These are phyloP conservation scores for Semibalanus balanoides DNA, from an alignment of 1,140 invertebrate species.

Conservation along the genomic window DNA sequence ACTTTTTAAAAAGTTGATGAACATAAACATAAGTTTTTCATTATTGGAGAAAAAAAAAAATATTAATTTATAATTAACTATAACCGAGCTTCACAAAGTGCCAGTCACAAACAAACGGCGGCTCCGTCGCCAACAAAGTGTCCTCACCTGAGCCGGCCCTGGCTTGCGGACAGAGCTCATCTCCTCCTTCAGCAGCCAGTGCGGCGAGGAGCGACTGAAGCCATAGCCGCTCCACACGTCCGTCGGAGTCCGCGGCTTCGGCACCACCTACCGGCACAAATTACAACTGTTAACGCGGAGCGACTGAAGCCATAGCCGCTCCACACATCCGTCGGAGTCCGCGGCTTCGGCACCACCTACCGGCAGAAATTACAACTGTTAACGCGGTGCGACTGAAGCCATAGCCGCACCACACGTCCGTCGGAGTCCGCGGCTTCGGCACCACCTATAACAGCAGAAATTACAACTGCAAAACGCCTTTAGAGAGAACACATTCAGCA, in stretches of 20 bases:
- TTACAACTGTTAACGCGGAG: neutral
- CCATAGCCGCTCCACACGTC: slow-evolving; percentile 4
- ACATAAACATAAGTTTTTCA: too few species aligned
- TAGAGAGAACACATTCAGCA: too few species aligned
- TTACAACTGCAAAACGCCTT: too few species aligned
- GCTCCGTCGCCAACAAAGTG: too few species aligned
- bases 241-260: neutral
- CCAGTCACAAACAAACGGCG: too few species aligned
- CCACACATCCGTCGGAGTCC: neutral
- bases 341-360: neutral
- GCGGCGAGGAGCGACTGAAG: slow-evolving; percentile 4
- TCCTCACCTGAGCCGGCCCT: too few species aligned
- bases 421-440: neutral
- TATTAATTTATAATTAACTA: too few species aligned
- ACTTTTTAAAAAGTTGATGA: too few species aligned
- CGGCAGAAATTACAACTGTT: too few species aligned
- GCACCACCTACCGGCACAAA: neutral
- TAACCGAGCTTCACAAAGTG: too few species aligned
- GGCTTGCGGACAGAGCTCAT: neutral
- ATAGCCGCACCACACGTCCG: slow-evolving; percentile 2
- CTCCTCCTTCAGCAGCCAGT: slow-evolving; percentile 1
- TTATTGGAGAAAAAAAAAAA: too few species aligned
- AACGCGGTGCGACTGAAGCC: neutral
- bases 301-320: slow-evolving; percentile 5
- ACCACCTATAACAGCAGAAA: neutral